Base-by-base conservation (phyloP, 2,113 vertebrate species). In the Tenrec ecaudatus region DNA sequence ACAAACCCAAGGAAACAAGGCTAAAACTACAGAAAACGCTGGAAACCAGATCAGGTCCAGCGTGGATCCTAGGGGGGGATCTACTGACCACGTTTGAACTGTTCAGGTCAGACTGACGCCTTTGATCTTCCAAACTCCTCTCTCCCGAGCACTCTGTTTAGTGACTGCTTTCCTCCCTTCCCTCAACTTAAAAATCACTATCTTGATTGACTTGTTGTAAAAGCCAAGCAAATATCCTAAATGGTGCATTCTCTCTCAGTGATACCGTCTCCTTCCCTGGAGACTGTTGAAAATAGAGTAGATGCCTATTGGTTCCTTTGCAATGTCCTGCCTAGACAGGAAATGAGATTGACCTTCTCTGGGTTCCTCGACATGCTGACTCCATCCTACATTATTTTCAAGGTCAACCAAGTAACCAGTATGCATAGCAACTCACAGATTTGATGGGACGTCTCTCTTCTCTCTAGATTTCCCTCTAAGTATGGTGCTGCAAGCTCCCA, bases 211-310 rank as follows among this genome's bases (percentile, higher is more conserved):
- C 38, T 0, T 82, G 47, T 27, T 81, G 17, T 60, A 36, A 81
- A 93, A 88, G 38, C 4, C 57, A 81, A 12, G 53, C 31, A 86
- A 94, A 82, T 77, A 58, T 58, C 62, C 27, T 82, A 87, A 71
- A 77, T 79, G 53, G 81, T 80, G 82, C 23, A 68, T 19, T 53
- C 47, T 53, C 47, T 53, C 47, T 53, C 47, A 53, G 11, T 36
- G 82, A 68, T 43, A 66, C 60, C 43, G 82, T 40, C 40, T 40
- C 38, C 43, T 17, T 84, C 82, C 62, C 62, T 31, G 31, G 64
- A 93, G 75, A 22, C 9, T 0, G 2, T 64, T 66, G 43, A n/a
- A 90, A 91, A 76, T 7, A 91, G 62, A 69, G 25, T 19, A 12
- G 15, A 60, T 89, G 57, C 33, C 69, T 12, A 11, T 80, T 40